Percentiles rank a stretch among this genome's conserved stretches.
Conservation (phyloP, 92 coral and sea anemone genomes). For the Porites lobata region DNA sequence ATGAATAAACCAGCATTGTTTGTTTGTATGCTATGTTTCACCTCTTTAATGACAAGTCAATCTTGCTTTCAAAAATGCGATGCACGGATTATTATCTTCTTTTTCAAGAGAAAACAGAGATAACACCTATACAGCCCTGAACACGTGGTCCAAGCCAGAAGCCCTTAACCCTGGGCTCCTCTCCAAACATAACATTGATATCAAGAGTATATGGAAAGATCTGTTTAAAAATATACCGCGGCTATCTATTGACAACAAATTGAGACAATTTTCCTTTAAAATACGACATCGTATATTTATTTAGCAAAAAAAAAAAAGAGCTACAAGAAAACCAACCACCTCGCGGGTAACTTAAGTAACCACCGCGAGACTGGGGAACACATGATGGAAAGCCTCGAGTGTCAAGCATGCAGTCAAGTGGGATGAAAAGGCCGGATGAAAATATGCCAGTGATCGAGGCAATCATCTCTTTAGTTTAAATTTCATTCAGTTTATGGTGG, state of each 20-base stretch:
- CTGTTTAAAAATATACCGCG: not conserved
- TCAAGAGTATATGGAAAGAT: not conserved
- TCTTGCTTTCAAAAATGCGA: not conserved
- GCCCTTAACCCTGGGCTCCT: too few species aligned
- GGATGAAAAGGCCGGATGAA: too few species aligned
- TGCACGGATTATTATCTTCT: constrained; percentile 6
- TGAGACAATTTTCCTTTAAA: constrained; percentile 13
- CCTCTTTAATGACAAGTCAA: not conserved
- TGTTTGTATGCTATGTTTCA: not conserved
- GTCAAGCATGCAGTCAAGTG: too few species aligned
- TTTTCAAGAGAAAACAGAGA: constrained; percentile 11
- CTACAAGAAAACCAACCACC: not conserved
- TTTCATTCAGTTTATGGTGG: too few species aligned
- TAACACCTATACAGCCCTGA: not conserved
- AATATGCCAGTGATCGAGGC: too few species aligned
- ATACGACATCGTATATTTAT: not conserved
- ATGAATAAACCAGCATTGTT: too few species aligned
- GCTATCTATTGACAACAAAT: constrained; percentile 5
- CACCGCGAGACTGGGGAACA: too few species aligned
- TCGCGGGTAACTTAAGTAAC: too few species aligned
- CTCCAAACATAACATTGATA: not conserved
- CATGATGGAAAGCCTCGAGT: too few species aligned
- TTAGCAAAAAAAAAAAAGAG: constrained; percentile 9
- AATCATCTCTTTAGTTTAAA: too few species aligned
- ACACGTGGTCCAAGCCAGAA: not conserved